Evolutionary conservation across 2,888 invertebrate genomes (phyloP).

Genomic region (Melieria picta): DNA sequence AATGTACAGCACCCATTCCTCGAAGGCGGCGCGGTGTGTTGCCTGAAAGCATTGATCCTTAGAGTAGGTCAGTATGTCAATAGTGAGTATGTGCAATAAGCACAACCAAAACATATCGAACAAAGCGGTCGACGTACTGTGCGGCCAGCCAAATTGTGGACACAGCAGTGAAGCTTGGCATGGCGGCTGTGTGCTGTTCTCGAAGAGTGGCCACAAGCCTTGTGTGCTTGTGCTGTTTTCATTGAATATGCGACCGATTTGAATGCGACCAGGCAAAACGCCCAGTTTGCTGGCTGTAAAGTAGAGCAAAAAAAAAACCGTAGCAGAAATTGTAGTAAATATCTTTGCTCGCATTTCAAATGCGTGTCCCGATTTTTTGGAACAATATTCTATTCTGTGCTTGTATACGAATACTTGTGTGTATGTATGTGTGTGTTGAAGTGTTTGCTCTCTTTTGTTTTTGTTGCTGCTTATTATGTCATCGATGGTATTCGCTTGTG

Average conservation of each 20-base stretch:
- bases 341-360: no score
- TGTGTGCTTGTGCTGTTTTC: background rate
- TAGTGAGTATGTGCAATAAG: constrained; percentile 72
- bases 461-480: constrained; percentile 19
- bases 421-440: background rate
- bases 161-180: constrained; percentile 82
- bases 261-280: background rate
- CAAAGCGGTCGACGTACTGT: constrained; percentile 72
- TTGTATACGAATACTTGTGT: background rate
- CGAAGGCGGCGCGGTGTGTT: constrained; percentile 75
- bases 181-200: constrained; percentile 84
- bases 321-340: background rate
- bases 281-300: constrained; percentile 11
- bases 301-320: background rate
- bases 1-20: constrained; percentile 78
- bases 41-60: constrained; percentile 80
- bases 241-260: background rate
- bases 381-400: constrained; percentile 20
- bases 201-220: constrained; percentile 75
- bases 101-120: background rate
- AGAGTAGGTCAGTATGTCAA: constrained; percentile 78
- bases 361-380: no score
- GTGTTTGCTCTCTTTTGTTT: background rate
- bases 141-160: constrained; percentile 82
- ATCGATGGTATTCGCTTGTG: constrained; percentile 9